Percentiles rank a stretch among this genome's conserved stretches.
phyloP scores from a whole-genome alignment of 2,113 vertebrate species.

The Fulica atra region DNA sequence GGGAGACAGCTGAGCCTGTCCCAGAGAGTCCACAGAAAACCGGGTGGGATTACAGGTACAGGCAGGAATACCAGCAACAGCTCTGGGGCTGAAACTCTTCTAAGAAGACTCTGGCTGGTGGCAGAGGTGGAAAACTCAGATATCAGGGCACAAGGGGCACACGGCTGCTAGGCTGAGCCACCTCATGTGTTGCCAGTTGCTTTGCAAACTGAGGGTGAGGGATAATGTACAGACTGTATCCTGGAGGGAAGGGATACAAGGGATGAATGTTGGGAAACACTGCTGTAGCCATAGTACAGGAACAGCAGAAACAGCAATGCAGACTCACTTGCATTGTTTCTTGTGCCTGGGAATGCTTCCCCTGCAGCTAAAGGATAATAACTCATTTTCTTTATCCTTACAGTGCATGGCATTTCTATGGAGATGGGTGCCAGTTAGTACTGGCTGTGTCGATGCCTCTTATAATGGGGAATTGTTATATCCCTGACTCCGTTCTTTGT shows the following conservation, averaged over 20 bases:
- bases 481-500: slow-evolving; percentile 41
- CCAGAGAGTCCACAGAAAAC: background rate
- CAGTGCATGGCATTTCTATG: slow-evolving; percentile 50
- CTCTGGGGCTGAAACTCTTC: background rate
- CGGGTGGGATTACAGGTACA: background rate
- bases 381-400: slow-evolving; percentile 54
- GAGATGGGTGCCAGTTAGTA: slow-evolving; percentile 49
- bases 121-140: background rate
- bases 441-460: background rate
- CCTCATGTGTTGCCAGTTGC: background rate
- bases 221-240: background rate
- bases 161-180: background rate
- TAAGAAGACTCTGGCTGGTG: background rate
- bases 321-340: background rate
- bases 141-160: background rate
- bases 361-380: slow-evolving; percentile 35
- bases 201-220: background rate
- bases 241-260: background rate
- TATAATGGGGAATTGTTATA: slow-evolving; percentile 49
- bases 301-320: slow-evolving; percentile 29
- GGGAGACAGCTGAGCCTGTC: background rate
- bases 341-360: slow-evolving; percentile 22
- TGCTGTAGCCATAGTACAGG: slow-evolving; percentile 48
- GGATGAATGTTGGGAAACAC: background rate
- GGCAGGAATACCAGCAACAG: background rate